Evolutionary conservation across 2,797 vertebrate genomes (phyloP).

Genomic region (Mormyrus proboscirostris): DNA sequence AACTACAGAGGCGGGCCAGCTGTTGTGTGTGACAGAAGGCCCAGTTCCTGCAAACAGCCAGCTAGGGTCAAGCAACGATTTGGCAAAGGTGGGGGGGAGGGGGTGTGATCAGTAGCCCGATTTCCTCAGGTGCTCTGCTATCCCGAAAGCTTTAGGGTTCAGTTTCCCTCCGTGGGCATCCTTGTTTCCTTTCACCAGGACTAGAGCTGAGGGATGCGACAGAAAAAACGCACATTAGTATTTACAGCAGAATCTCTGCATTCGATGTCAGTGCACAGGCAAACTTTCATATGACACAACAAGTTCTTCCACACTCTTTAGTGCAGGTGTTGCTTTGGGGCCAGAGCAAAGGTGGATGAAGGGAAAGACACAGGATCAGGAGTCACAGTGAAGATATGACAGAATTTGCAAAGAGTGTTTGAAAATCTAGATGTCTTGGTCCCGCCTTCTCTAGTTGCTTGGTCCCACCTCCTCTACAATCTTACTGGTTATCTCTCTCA

Average conservation of each 20-base stretch:
- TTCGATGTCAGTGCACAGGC: neutral
- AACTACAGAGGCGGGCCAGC: neutral
- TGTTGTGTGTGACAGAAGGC: neutral
- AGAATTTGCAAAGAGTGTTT: neutral
- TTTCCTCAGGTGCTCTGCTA: conserved; percentile 25
- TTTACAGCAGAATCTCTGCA: neutral
- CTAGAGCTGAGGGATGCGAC: conserved; percentile 27
- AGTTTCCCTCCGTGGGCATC: conserved; percentile 34
- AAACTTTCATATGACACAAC: neutral
- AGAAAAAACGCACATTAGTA: neutral
- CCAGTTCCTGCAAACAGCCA: neutral
- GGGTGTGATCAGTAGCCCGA: neutral
- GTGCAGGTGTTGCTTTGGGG: neutral
- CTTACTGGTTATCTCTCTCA: neutral
- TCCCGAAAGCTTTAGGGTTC: conserved; percentile 25
- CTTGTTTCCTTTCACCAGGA: conserved; percentile 33
- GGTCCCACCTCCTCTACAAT: neutral
- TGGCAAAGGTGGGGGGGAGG: neutral
- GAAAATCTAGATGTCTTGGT: neutral
- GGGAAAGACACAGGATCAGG: neutral
- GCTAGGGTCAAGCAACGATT: neutral
- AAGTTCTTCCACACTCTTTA: neutral
- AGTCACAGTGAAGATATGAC: neutral
- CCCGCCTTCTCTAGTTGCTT: neutral
- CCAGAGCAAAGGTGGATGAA: neutral